phyloP scores from a whole-genome alignment of 2,888 invertebrate genomes.

The Lochmaea crataegi region DNA sequence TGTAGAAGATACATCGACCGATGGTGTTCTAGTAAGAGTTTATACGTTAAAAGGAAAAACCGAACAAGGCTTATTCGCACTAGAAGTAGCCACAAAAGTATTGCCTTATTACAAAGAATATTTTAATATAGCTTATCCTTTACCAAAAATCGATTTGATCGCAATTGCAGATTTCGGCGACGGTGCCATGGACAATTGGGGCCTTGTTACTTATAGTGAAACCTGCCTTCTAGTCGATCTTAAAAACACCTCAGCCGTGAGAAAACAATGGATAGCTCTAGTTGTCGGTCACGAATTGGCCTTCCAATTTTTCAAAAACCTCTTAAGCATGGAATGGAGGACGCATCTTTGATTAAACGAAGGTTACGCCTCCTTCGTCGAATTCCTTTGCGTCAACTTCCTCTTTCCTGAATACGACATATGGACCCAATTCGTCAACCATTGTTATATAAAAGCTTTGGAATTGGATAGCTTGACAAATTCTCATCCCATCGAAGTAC shows the following conservation, averaged over 20 bases:
- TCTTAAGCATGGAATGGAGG: constrained; percentile 99
- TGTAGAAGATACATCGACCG: constrained; percentile 84
- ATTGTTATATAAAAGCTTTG: constrained; percentile 85
- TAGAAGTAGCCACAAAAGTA: constrained; percentile 92
- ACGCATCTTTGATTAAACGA: constrained; percentile 97
- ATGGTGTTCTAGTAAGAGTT: constrained; percentile 85
- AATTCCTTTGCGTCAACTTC: constrained; percentile 92
- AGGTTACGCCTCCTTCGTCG: constrained; percentile 89
- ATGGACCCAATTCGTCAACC: constrained; percentile 96
- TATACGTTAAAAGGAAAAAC: constrained; percentile 91
- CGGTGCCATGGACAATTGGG: constrained; percentile 99
- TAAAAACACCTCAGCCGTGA: constrained; percentile 85
- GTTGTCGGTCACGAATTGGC: constrained; percentile 94
- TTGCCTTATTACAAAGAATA: constrained; percentile 95
- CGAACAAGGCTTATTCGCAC: constrained; percentile 90
- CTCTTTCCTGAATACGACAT: constrained; percentile 96
- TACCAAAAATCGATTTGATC: constrained; percentile 96
- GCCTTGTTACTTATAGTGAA: constrained; percentile 91
- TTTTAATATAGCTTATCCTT: constrained; percentile 93
- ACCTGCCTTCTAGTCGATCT: constrained; percentile 91
- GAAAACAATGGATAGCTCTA: constrained; percentile 87
- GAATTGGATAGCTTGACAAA: constrained; percentile 90
- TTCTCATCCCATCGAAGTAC: constrained; percentile 96
- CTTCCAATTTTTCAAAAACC: constrained; percentile 98
- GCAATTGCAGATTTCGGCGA: constrained; percentile 96